Evolutionary conservation across 2,797 vertebrate species (phyloP), one percentile per base, ranked within the genome.

Genomic region (Philypnodon macrostomus): DNA sequence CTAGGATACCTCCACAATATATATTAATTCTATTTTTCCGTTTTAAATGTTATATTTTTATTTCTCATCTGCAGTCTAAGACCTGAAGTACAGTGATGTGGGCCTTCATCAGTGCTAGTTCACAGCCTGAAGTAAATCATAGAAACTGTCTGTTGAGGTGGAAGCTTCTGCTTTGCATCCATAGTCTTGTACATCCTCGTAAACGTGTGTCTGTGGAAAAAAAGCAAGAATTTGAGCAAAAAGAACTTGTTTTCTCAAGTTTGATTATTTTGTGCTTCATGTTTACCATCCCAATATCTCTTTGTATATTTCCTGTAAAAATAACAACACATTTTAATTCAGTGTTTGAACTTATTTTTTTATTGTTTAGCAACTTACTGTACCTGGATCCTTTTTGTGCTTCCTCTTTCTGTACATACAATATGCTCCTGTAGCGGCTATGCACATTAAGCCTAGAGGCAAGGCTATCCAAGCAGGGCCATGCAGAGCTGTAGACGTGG

Each of bases 61-160:
- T n/a, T n/a, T n/a, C n/a, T 61, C 59, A 33, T 7, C 70, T 80
- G 19, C 73, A 85, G 71, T 75, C 33, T 10, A 30, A 26, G 4
- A 19, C 17, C 21, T 13, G n/a, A n/a, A n/a, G n/a, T n/a, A n/a
- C n/a, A n/a, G n/a, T n/a, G n/a, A n/a, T n/a, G n/a, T n/a, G n/a
- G n/a, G n/a, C n/a, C n/a, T n/a, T n/a, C n/a, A n/a, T n/a, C 23
- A 7, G 1, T 4, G 51, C n/a, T 66, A 82, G 47, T 77, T 63
- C 0, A 79, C 68, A 57, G 79, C 53, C 47, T 87, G 78, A 27
- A 80, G 29, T 32, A 85, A 50, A 73, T 77, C 4, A 58, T 85
- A 84, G 15, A 78, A 57, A 59, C 4, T 63, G 23, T 75, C 49
- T 12, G 30, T 24, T 1, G 46, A 51, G 7, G 37, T 18, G 4